Evolutionary conservation across 2,888 invertebrate species (phyloP), one percentile per base, ranked within the genome.

Genomic region (Pachymerium ferrugineum): DNA sequence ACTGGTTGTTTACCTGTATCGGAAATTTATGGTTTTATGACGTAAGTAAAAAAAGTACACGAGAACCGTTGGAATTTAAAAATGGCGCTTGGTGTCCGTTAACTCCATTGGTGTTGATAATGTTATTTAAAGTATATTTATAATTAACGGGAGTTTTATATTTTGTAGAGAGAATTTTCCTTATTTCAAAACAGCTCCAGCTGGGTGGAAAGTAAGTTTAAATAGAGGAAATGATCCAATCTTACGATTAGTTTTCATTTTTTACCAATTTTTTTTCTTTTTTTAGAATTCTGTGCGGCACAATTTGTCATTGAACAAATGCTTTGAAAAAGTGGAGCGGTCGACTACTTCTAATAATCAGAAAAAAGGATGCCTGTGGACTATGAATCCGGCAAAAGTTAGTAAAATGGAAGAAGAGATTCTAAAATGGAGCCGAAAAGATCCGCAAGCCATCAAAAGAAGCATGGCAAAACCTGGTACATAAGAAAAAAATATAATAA

Each of bases 1-100:
- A 92, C 92, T 74, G 97, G 97, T 74, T 93, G 94, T 79, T 84
- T 98, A 79, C 97, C 97, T 3, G 98, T 98, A 35, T 96, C 96
- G 12, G 98, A 98, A 85, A 98, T 98, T 79, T 98, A 98, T 84
- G 95, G 93, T 82, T 98, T 98, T 81, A 97, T 98, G 92, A 97
- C 95, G 92, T 93, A 85, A 88, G 90, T 86, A 47, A 73, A 69
- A 6, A 30, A 3, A 14, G 30, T 30, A 28, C 68, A n/a, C 68
- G 47, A 47, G 47, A 62, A 62, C 62, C 62, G 62, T 62, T 62
- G 62, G 62, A 62, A 62, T 62, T 62, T 62, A 62, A 62, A 62
- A 62, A 62, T 62, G 62, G 62, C 62, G 62, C 62, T 62, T 25
- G 62, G 25, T 62, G 62, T 62, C 62, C 62, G 62, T 62, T 62